Evolutionary conservation across 1,140 invertebrate species (phyloP).

Genomic region (Sinonovacula constricta): DNA sequence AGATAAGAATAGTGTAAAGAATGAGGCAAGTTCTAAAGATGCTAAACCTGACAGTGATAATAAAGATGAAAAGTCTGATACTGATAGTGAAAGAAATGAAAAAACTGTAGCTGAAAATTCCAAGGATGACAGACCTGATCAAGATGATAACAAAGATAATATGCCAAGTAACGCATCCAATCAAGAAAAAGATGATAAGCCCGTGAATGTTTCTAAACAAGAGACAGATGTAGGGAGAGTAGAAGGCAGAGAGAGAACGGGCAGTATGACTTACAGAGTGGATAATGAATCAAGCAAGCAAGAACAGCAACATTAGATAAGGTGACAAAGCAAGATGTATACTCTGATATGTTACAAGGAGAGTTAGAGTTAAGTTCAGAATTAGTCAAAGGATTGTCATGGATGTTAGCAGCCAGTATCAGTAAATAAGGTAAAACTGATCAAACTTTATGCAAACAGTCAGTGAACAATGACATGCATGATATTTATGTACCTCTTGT

Average conservation of each 20-base stretch:
- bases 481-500: background rate
- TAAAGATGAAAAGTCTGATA: background rate
- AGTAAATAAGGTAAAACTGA: background rate
- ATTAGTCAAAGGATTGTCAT: background rate
- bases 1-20: background rate
- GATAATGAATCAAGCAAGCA: too few relatives aligned
- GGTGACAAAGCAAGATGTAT: background rate
- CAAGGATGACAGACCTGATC: background rate
- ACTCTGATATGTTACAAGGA: background rate
- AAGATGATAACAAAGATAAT: background rate
- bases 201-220: background rate
- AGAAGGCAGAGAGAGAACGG: background rate
- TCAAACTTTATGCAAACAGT: too few relatives aligned
- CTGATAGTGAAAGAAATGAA: background rate
- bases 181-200: background rate
- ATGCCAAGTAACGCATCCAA: background rate
- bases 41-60: background rate
- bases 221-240: background rate
- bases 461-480: too few relatives aligned
- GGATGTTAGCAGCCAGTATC: background rate
- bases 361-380: background rate
- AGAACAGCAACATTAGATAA: too few relatives aligned
- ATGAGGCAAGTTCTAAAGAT: background rate
- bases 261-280: constrained; percentile 37
- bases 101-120: background rate